Conservation (phyloP, 2,113 vertebrate species). For the Planiliza haematocheilus region DNA sequence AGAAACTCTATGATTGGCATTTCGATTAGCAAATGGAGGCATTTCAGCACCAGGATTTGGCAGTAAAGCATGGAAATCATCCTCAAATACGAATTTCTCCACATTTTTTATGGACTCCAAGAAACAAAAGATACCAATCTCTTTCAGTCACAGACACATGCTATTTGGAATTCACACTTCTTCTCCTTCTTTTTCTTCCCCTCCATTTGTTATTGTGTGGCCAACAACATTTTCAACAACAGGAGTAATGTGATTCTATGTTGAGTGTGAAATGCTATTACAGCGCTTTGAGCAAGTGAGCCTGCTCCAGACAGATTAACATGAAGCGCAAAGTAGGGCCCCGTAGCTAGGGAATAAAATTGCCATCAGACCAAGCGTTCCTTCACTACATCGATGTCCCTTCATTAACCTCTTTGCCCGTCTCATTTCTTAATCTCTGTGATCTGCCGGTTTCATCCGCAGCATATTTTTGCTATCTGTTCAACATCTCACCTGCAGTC, state of each 20-base stretch:
- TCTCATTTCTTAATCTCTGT: slow-evolving; percentile 33
- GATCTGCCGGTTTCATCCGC: slow-evolving; percentile 27
- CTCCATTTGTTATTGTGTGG: slow-evolving; percentile 10
- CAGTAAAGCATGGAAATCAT: background rate
- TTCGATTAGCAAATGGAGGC: no score
- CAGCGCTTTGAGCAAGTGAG: slow-evolving; percentile 56
- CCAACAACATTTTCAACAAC: slow-evolving; percentile 49
- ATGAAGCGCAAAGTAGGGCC: slow-evolving; percentile 31
- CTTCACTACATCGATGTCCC: slow-evolving; percentile 15
- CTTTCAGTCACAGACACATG: slow-evolving; percentile 12
- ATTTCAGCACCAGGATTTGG: no score
- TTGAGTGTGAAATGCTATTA: slow-evolving; percentile 71
- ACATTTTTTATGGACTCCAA: background rate
- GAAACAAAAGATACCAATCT: slow-evolving; percentile 3
- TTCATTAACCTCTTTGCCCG: slow-evolving; percentile 49
- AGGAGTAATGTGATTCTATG: slow-evolving; percentile 62
- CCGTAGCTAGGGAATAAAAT: slow-evolving; percentile 28
- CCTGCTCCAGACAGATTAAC: slow-evolving; percentile 56
- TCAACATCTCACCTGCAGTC: slow-evolving; percentile 38
- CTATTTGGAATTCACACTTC: background rate
- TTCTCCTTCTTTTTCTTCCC: background rate
- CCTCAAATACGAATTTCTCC: slow-evolving; percentile 5
- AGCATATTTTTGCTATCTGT: slow-evolving; percentile 20
- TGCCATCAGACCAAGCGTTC: slow-evolving; percentile 18
- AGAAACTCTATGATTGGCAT: no score